These are phyloP conservation scores for Graphium colonna DNA, from an alignment of 2,888 invertebrate genomes.

Conservation along the genomic window DNA sequence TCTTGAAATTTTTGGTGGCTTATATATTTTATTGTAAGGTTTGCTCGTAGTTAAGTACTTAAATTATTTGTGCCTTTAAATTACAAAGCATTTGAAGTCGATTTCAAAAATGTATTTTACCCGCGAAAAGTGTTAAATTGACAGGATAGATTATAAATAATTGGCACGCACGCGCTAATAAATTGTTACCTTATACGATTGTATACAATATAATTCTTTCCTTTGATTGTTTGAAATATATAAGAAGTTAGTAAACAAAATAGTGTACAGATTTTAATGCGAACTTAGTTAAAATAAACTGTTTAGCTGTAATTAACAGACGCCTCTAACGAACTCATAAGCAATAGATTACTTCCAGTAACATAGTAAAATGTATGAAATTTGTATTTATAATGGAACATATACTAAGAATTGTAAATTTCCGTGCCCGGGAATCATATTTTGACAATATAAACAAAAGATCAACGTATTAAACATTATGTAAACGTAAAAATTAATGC, in stretches of 20 bases:
- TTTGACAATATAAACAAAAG: slow-evolving; percentile 5
- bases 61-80: slow-evolving; percentile 66
- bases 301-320: slow-evolving; percentile 27
- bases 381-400: slow-evolving; percentile 19
- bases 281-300: neutral
- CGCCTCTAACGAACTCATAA: slow-evolving; percentile 45
- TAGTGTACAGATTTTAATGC: neutral
- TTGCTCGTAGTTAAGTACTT: slow-evolving; percentile 49
- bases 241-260: slow-evolving; percentile 5
- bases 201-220: too few relatives aligned
- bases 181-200: neutral
- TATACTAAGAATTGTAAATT: slow-evolving; percentile 1
- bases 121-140: slow-evolving; percentile 25
- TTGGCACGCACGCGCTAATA: neutral
- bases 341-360: slow-evolving; percentile 44
- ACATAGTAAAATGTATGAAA: slow-evolving; percentile 23
- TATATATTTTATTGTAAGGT: slow-evolving; percentile 21
- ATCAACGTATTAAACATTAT: neutral
- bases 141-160: slow-evolving; percentile 25
- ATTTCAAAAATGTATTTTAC: slow-evolving; percentile 31
- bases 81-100: slow-evolving; percentile 30
- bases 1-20: slow-evolving; percentile 1
- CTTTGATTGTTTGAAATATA: too few relatives aligned
- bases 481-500: neutral
- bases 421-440: slow-evolving; percentile 8